Conservation (phyloP, 2,113 vertebrate species). For the Pomatorhinus ruficollis region DNA sequence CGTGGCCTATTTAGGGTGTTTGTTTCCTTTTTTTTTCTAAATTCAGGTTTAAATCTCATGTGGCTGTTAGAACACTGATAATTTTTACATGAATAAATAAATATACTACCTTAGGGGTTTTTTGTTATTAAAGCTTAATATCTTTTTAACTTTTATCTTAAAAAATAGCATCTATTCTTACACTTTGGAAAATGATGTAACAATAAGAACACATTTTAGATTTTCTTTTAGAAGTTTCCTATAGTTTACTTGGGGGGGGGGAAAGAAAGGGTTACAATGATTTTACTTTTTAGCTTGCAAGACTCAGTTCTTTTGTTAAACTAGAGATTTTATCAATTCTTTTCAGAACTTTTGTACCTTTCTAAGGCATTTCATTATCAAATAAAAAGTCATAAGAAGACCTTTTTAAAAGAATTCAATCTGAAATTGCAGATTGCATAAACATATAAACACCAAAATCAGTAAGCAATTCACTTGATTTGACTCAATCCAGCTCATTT, state of each 20-base stretch:
- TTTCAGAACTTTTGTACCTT: background rate
- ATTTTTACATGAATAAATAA: background rate
- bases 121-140: background rate
- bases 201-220: background rate
- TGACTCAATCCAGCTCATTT: background rate
- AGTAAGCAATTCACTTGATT: background rate
- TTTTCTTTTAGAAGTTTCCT: background rate
- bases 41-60: background rate
- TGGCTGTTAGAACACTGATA: background rate
- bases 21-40: background rate
- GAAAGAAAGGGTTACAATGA: fast-evolving
- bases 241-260: fast-evolving
- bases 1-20: background rate
- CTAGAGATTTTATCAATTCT: background rate
- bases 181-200: background rate
- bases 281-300: background rate
- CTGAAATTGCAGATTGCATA: background rate
- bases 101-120: fast-evolving
- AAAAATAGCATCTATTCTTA: background rate
- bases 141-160: background rate
- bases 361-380: background rate
- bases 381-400: background rate
- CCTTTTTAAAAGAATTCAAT: background rate
- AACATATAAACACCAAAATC: background rate
- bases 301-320: background rate